A percentile compares a stretch with the other conserved stretches of the same genome.
Evolutionary conservation across 2,797 vertebrate genomes (phyloP).

Genomic region (Melanotaenia trifasciata): DNA sequence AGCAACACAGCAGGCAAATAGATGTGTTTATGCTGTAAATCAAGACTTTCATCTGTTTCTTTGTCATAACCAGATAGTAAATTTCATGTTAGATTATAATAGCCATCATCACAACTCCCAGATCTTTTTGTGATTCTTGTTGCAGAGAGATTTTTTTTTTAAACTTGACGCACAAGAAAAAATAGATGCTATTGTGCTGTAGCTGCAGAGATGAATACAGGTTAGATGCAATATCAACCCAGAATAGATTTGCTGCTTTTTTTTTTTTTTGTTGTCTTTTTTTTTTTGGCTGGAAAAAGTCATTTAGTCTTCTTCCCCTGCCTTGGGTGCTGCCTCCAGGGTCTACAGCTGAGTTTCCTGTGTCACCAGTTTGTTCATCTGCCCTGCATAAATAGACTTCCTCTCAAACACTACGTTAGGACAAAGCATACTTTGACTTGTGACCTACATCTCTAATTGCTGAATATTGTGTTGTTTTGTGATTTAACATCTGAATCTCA

Average conservation of each 20-base stretch:
- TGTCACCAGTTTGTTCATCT: background rate
- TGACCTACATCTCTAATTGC: background rate
- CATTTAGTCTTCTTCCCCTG: conserved; percentile 12
- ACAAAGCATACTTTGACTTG: conserved; percentile 3
- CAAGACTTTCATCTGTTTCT: conserved; percentile 8
- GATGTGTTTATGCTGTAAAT: background rate
- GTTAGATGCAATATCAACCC: conserved; percentile 1
- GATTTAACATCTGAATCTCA: conserved; percentile 23
- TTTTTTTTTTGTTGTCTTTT: background rate
- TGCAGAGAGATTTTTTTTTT: background rate
- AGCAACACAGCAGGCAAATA: conserved; percentile 1
- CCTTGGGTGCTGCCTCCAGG: background rate
- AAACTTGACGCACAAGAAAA: conserved; percentile 7
- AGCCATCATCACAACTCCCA: background rate
- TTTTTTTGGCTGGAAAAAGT: conserved; percentile 8
- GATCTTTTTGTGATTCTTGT: background rate
- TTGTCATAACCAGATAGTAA: conserved; percentile 1
- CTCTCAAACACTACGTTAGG: background rate
- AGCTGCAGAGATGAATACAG: background rate
- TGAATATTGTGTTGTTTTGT: conserved; percentile 1
- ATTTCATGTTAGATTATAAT: background rate
- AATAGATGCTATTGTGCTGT: background rate
- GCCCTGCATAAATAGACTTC: conserved; percentile 1
- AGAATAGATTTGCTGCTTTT: conserved; percentile 7
- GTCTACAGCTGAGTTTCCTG: conserved; percentile 1